Evolutionary conservation across 2,797 vertebrate genomes (phyloP), one percentile per base, ranked within the genome.

Genomic region (Zenarchopterus dispar): DNA sequence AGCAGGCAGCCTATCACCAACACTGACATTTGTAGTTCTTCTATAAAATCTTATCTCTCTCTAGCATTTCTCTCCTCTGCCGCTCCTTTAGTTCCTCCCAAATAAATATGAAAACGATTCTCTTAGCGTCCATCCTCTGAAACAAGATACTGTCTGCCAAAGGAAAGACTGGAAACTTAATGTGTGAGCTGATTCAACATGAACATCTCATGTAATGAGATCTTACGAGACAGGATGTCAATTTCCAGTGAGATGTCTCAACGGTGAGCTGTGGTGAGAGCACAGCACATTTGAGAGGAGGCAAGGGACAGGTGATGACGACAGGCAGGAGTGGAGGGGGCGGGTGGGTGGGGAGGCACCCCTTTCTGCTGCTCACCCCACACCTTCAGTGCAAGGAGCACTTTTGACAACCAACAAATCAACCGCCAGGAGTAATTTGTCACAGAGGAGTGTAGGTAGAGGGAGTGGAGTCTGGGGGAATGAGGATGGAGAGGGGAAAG

Each of bases 351-450:
- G 21, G 28, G 73, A 62, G 70, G 62, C 50, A 59, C 63, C 68
- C 60, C 73, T 75, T 76, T 62, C 82, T 78, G 70, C 64, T 23
- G 64, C 73, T 77, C 82, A 56, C 73, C 56, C 80, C 80, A 76
- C 89, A 76, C 88, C 88, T 80, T 70, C 84, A 77, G 78, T 74
- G 53, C 68, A 58, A 75, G 83, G 78, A 86, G 79, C 87, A 88
- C 82, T 91, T 91, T 81, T 91, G 91, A 92, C 91, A 91, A 89
- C 85, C 82, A 91, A 93, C 91, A 93, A 92, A 93, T 92, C 91
- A 92, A 88, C 80, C 80, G 85, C 92, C 90, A 91, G 82, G 80
- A 92, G 86, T 89, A 86, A 93, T 92, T 92, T 90, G 90, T 93
- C 92, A 90, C 56, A 48, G 70, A 75, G 77, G 68, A 76, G 73